These are phyloP conservation scores for Macrosteles quadrilineatus DNA, from an alignment of 1,140 invertebrate species.

Conservation along the genomic window DNA sequence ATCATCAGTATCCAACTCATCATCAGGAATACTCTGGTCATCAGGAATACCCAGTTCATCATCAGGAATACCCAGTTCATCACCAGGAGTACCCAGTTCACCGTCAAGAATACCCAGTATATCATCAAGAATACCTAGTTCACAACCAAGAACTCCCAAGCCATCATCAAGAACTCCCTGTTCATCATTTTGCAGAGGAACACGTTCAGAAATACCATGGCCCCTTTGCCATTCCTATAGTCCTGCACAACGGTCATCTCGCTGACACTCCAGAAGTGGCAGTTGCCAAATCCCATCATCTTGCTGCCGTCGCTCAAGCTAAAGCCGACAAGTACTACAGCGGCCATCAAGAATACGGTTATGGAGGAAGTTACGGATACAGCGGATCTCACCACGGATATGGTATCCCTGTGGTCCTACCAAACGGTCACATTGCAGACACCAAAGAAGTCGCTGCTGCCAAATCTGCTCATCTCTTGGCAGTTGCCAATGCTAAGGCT, in stretches of 20 bases:
- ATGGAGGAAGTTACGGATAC: constrained; percentile 39
- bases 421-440: constrained; percentile 34
- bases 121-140: too few species aligned
- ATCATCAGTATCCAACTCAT: constrained; percentile 22
- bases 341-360: constrained; percentile 5
- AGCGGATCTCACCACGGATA: constrained; percentile 39
- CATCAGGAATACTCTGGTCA: too few species aligned
- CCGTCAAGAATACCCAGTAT: too few species aligned
- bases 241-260: constrained; percentile 28
- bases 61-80: too few species aligned
- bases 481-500: constrained; percentile 30
- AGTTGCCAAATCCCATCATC: constrained; percentile 39
- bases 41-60: too few species aligned
- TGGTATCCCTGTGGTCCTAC: not conserved
- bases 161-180: too few species aligned
- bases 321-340: constrained; percentile 22
- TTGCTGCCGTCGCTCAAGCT: constrained; percentile 28
- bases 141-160: too few species aligned
- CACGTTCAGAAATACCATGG: constrained; percentile 27
- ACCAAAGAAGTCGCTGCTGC: constrained; percentile 41
- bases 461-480: constrained; percentile 38
- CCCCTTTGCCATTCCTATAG: constrained; percentile 26
- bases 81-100: too few species aligned
- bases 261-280: constrained; percentile 39
- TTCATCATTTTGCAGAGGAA: not conserved